These are phyloP conservation scores for Creontiades dilutus DNA, from an alignment of 2,888 invertebrate species.

Conservation along the genomic window DNA sequence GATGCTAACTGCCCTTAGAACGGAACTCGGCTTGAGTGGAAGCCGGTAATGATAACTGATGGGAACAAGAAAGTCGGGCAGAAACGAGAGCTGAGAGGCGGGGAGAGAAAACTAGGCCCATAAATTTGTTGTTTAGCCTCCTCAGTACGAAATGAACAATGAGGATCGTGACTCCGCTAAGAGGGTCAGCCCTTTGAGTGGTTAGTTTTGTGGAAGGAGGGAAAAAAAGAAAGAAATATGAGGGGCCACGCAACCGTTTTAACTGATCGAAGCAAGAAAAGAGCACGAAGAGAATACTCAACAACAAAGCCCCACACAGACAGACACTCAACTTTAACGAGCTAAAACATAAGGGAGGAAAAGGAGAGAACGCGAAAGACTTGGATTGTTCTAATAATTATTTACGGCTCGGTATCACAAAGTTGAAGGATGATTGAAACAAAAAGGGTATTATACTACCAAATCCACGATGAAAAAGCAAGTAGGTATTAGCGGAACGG, in stretches of 20 bases:
- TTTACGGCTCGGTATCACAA: background rate
- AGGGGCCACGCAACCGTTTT: constrained; percentile 40
- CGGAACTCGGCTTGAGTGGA: background rate
- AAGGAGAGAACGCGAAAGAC: background rate
- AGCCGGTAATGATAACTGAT: constrained; percentile 48
- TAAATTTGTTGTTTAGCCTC: constrained; percentile 41
- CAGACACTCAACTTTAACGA: constrained; percentile 30
- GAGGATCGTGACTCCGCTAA: constrained; percentile 42
- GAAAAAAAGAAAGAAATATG: constrained; percentile 49
- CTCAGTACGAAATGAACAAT: constrained; percentile 46
- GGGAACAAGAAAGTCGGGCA: background rate
- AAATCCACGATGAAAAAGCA: too few relatives aligned
- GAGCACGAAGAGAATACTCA: constrained; percentile 18
- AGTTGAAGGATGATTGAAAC: too few relatives aligned
- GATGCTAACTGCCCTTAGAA: too few relatives aligned
- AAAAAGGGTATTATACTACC: too few relatives aligned
- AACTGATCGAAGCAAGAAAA: constrained; percentile 38
- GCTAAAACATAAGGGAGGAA: background rate
- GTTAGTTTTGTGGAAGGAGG: constrained; percentile 43
- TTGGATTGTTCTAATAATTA: background rate
- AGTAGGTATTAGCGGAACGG: too few relatives aligned
- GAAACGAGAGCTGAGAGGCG: background rate
- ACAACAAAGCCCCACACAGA: background rate
- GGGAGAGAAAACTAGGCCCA: background rate
- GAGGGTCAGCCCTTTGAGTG: constrained; percentile 43